Conservation (phyloP, 53 echinoderm and acorn worm genomes). For the Antedon mediterranea region DNA sequence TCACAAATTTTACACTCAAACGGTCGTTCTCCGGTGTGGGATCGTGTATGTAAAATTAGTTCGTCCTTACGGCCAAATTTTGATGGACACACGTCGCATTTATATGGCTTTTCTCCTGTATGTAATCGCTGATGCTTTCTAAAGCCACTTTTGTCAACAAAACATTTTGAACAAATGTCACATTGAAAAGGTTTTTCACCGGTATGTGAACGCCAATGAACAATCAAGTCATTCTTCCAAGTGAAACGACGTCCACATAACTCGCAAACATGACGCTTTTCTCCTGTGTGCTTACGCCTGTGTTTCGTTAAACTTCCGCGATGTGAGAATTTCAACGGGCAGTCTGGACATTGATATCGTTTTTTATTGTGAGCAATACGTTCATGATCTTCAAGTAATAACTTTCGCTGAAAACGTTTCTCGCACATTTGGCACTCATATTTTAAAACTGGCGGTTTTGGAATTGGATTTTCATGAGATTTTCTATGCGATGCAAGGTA, state of each 20-base stretch:
- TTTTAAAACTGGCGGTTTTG: not conserved
- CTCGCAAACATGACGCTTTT: not conserved
- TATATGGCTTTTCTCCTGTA: not conserved
- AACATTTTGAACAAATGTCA: not conserved
- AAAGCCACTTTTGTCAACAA: not conserved
- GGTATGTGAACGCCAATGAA: not conserved
- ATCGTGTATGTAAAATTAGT: not conserved
- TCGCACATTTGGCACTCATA: not conserved
- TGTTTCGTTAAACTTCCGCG: not conserved
- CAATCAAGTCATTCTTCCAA: not conserved
- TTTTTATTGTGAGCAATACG: not conserved
- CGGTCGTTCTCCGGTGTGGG: not conserved
- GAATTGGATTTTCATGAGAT: not conserved
- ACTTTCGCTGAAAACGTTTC: not conserved
- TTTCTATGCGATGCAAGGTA: not conserved
- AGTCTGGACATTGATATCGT: not conserved
- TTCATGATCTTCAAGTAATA: not conserved
- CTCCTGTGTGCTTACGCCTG: not conserved
- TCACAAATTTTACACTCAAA: not conserved
- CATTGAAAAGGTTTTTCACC: not conserved
- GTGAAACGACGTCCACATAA: not conserved
- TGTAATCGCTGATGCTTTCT: not conserved
- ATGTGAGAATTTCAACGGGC: not conserved
- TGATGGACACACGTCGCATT: not conserved
- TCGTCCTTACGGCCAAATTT: not conserved